A percentile compares a stretch with the other conserved stretches of the same genome.
Conservation (phyloP, 2,113 vertebrate genomes). For the sheep (Ovis aries) region DNA sequence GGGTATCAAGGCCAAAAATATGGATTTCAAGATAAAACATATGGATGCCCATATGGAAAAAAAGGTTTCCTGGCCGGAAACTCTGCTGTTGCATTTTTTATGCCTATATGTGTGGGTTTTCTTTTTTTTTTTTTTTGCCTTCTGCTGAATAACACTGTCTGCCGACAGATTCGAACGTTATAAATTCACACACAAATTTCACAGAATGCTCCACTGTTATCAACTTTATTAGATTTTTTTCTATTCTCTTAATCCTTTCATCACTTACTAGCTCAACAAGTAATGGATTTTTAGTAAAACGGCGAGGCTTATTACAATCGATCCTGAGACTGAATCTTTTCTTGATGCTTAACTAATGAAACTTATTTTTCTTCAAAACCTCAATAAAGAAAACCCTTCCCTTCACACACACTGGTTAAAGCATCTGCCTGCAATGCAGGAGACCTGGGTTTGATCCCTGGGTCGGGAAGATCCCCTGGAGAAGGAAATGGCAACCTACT, state of each 20-base stretch:
- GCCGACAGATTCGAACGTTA: slow-evolving; percentile 76
- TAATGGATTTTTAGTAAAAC: slow-evolving; percentile 81
- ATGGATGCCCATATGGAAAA: slow-evolving; percentile 81
- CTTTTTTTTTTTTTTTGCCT: slow-evolving; percentile 57
- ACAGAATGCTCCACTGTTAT: slow-evolving; percentile 76
- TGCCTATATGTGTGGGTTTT: slow-evolving; percentile 63
- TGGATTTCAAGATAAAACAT: slow-evolving; percentile 84
- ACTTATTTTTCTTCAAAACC: slow-evolving; percentile 76
- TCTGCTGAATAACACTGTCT: slow-evolving; percentile 54
- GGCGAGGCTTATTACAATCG: slow-evolving; percentile 76
- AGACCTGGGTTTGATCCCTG: no score
- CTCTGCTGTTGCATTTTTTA: slow-evolving; percentile 79
- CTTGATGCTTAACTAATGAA: slow-evolving; percentile 69
- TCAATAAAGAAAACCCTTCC: slow-evolving; percentile 72
- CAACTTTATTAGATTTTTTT: slow-evolving; percentile 81
- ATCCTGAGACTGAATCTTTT: slow-evolving; percentile 74
- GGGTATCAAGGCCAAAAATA: slow-evolving; percentile 80
- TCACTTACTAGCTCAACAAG: slow-evolving; percentile 83
- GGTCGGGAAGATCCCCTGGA: no score
- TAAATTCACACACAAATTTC: slow-evolving; percentile 83
- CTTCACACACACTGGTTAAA: background rate
- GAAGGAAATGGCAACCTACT: no score
- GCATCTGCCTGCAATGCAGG: no score
- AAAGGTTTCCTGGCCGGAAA: slow-evolving; percentile 76
- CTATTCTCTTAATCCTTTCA: slow-evolving; percentile 82